Evolutionary conservation across 2,113 vertebrate species (phyloP).

Genomic region (Uropsilus gracilis): DNA sequence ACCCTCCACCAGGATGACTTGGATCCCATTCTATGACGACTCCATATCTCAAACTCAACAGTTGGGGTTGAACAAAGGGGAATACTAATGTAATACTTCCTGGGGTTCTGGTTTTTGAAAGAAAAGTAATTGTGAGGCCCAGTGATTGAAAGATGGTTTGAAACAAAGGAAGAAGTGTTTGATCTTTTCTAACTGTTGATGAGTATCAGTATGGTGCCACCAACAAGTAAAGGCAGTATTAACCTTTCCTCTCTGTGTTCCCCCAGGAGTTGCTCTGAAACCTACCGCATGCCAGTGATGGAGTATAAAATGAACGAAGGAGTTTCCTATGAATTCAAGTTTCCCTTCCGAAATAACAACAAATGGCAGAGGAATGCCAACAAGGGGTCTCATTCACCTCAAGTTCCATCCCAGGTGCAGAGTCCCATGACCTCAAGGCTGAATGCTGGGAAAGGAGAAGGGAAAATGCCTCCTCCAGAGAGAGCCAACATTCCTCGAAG

Average conservation of each 20-base stretch:
- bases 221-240: background rate
- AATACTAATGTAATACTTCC: background rate
- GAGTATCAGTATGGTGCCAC: background rate
- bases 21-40: background rate
- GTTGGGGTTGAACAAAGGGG: constrained; percentile 7
- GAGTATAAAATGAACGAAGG: constrained; percentile 97
- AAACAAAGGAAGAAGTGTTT: background rate
- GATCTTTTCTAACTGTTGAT: background rate
- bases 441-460: constrained; percentile 86
- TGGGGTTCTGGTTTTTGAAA: constrained; percentile 10
- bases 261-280: constrained; percentile 95
- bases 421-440: constrained; percentile 86
- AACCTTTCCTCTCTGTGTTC: constrained; percentile 23
- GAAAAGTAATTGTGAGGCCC: background rate
- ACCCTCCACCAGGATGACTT: too few relatives aligned
- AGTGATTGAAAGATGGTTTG: background rate
- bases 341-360: constrained; percentile 94
- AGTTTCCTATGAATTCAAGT: constrained; percentile 95
- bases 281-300: constrained; percentile 96
- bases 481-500: constrained; percentile 94
- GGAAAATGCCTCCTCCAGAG: constrained; percentile 90
- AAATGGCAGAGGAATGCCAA: constrained; percentile 94
- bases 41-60: background rate
- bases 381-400: constrained; percentile 92
- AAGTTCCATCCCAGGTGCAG: constrained; percentile 91